Percentiles rank a stretch among this genome's conserved stretches.
Conservation (phyloP, 2,888 invertebrate species). For the Caradrina kadenii region DNA sequence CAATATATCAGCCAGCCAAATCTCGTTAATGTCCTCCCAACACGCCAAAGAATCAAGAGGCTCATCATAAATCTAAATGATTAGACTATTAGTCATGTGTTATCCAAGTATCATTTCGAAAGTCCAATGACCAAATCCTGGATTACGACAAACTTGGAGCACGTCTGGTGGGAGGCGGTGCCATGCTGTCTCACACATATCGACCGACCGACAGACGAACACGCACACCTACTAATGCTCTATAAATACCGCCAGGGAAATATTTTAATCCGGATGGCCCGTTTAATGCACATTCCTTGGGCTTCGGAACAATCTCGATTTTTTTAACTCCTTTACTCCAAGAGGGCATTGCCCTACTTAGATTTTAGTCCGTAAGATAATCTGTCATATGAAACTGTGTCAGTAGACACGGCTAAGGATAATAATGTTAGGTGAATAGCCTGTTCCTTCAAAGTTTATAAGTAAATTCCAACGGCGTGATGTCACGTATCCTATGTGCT, state of each 20-base stretch:
- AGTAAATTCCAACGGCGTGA: constrained; percentile 69
- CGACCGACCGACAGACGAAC: constrained; percentile 83
- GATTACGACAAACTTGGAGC: constrained; percentile 82
- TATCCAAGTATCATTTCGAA: constrained; percentile 69
- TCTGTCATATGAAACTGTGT: constrained; percentile 78
- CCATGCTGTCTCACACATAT: constrained; percentile 89
- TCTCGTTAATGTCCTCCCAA: constrained; percentile 21
- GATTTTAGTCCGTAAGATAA: constrained; percentile 74
- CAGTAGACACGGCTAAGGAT: constrained; percentile 78
- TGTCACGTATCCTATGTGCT: constrained; percentile 70
- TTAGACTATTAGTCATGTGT: constrained; percentile 62
- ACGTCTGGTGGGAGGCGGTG: constrained; percentile 86
- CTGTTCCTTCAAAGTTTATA: constrained; percentile 68
- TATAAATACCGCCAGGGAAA: constrained; percentile 88
- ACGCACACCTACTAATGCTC: constrained; percentile 87
- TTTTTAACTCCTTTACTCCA: constrained; percentile 74
- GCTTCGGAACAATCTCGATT: constrained; percentile 79
- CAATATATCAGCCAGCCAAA: constrained; percentile 24
- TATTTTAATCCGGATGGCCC: constrained; percentile 90
- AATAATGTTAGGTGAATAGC: constrained; percentile 77
- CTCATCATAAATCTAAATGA: constrained; percentile 53
- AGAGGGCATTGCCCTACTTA: constrained; percentile 80
- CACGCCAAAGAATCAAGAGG: constrained; percentile 36
- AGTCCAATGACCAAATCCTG: constrained; percentile 82
- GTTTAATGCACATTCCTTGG: constrained; percentile 87